Evolutionary conservation across 2,797 vertebrate species (phyloP).

Genomic region (Decapterus maruadsi): DNA sequence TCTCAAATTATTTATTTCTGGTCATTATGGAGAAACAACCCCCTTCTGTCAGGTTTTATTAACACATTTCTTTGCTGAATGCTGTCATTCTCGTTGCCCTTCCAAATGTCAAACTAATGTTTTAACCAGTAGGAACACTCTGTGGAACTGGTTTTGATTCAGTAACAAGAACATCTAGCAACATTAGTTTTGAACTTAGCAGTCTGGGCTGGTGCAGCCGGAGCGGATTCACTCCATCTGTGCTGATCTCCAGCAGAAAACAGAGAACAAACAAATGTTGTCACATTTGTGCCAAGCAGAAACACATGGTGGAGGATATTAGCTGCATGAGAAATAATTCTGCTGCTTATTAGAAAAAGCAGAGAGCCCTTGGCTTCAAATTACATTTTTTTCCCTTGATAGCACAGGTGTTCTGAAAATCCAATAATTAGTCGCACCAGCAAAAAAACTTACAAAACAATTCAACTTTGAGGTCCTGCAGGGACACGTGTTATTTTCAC

Average conservation of each 20-base stretch:
- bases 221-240: background rate
- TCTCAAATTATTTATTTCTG: too few relatives aligned
- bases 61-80: too few relatives aligned
- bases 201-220: too few relatives aligned
- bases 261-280: background rate
- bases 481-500: conserved; percentile 23
- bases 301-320: conserved; percentile 7
- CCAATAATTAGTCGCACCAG: conserved; percentile 42
- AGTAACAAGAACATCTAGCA: background rate
- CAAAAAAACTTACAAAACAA: conserved; percentile 34
- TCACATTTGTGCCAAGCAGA: conserved; percentile 9
- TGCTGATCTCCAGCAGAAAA: background rate
- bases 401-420: conserved; percentile 52
- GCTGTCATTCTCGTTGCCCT: background rate
- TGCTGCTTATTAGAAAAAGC: conserved; percentile 27
- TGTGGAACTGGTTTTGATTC: too few relatives aligned
- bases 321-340: conserved; percentile 32
- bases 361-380: conserved; percentile 28
- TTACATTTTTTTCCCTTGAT: conserved; percentile 51
- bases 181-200: background rate
- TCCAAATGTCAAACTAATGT: background rate
- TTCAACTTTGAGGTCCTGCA: conserved; percentile 24
- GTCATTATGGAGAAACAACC: too few relatives aligned
- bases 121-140: background rate
- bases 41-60: too few relatives aligned